Base-by-base conservation (phyloP, 1,140 invertebrate genomes). In the Diprion similis region DNA sequence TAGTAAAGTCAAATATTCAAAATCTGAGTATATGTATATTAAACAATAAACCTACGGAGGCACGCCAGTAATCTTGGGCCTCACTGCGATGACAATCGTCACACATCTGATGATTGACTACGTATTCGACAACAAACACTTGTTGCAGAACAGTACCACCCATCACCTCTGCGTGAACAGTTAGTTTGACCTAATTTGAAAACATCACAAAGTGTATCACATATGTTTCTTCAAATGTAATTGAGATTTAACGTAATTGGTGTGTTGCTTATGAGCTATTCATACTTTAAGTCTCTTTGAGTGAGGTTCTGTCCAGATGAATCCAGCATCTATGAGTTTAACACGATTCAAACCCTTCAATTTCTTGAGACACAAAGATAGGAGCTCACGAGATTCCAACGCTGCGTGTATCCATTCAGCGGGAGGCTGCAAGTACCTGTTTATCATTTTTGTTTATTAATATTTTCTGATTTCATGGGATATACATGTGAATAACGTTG, bases 251-350 rank as follows among this genome's bases (percentile, higher is more conserved):
- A 37, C 24, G 6, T 2, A 74, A 64, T 72, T 69, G n/a, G 47
- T 70, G 68, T 8, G 11, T 10, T 47, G 6, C 2, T 69, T 17
- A 37, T 18, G 1, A 18, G 6, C 37, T 15, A 69, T 19, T 24
- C 1, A 66, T 74, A 97, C 93, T 90, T 99, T 99, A 45, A 99
- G 93, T 75, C 98, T 91, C 87, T 97, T 98, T 0, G 98, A 99
- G 91, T 99, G 98, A 72, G 98, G 97, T 84, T 99, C 99, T 47
- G 98, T 99, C 98, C 98, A 99, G 6, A 99, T 91, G 90, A 99
- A 99, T 8, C 94, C 93, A 70, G 99, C 98, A 92, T 99, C 98
- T 66, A 99, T 90, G 8, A 99, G 87, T 83, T 95, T 95, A 0
- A 98, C 94, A 85, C 94, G 93, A 79, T 94, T 96, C 0, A 99